These are phyloP conservation scores for Mustelus asterias DNA, from an alignment of 2,113 vertebrate species.

Conservation along the genomic window DNA sequence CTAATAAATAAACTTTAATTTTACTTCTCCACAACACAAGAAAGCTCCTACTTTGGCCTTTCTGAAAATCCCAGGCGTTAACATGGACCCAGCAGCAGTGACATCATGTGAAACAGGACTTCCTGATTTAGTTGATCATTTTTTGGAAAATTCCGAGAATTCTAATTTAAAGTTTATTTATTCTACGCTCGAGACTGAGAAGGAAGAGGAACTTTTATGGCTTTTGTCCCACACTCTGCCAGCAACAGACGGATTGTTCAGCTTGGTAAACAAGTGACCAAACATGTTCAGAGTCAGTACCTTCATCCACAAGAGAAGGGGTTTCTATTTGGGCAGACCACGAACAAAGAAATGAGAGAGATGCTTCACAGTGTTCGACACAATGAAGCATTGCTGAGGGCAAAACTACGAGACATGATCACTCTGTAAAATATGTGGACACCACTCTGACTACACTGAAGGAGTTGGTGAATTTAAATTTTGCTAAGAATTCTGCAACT, in stretches of 20 bases:
- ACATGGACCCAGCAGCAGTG: constrained; percentile 62
- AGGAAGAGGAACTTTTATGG: constrained; percentile 52
- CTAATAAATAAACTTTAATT: no score
- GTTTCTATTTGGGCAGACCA: constrained; percentile 76
- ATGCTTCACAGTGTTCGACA: constrained; percentile 69
- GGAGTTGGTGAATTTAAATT: constrained; percentile 55
- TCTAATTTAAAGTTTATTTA: no score
- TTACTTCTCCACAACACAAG: constrained; percentile 57
- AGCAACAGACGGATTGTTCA: constrained; percentile 56
- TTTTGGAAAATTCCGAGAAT: constrained; percentile 43
- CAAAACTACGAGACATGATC: constrained; percentile 69
- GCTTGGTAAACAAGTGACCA: constrained; percentile 66
- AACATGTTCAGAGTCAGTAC: constrained; percentile 68
- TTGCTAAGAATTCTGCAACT: background rate
- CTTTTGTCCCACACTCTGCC: background rate
- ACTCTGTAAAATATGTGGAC: constrained; percentile 74
- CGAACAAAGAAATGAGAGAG: constrained; percentile 65
- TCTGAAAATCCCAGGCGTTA: constrained; percentile 56
- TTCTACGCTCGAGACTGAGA: background rate
- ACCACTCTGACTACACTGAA: constrained; percentile 75
- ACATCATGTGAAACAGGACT: constrained; percentile 60
- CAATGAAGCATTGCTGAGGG: constrained; percentile 72
- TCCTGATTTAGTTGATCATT: constrained; percentile 50
- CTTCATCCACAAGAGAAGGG: constrained; percentile 67
- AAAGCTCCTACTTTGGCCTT: constrained; percentile 66